Evolutionary conservation across 2,113 vertebrate species (phyloP).

Genomic region (Dascyllus trimaculatus): DNA sequence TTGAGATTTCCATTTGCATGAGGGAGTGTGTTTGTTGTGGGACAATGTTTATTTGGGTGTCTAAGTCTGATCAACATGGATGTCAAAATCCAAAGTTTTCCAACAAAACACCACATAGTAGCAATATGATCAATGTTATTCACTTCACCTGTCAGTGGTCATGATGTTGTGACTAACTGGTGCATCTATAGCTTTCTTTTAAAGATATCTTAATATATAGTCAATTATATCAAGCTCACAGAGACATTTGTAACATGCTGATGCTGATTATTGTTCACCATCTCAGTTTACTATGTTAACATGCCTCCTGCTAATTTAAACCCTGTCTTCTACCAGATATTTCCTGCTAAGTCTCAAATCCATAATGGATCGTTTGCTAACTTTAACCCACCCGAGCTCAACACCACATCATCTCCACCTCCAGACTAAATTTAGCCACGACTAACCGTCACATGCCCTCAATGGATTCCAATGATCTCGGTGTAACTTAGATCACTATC

Average conservation of each 20-base stretch:
- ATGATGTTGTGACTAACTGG: too few species aligned
- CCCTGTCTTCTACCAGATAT: background rate
- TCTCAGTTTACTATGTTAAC: background rate
- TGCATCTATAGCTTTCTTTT: too few species aligned
- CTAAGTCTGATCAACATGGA: too few species aligned
- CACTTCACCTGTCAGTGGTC: too few species aligned
- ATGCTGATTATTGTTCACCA: background rate
- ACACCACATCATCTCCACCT: background rate
- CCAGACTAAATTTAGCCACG: constrained; percentile 1
- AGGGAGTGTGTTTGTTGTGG: too few species aligned
- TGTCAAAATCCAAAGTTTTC: too few species aligned
- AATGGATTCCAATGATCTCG: constrained; percentile 39
- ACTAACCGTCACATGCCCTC: constrained; percentile 22
- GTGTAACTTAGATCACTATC: constrained; percentile 31
- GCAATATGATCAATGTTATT: too few species aligned
- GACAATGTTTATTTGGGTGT: too few species aligned
- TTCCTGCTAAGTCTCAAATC: constrained; percentile 16
- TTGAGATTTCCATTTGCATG: too few species aligned
- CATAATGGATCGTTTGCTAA: background rate
- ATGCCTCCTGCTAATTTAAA: background rate
- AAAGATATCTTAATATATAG: background rate
- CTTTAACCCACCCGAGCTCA: constrained; percentile 1
- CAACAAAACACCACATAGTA: too few species aligned
- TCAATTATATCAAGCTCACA: background rate
- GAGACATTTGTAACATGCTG: background rate